Conservation (phyloP, 2,888 invertebrate species). For the Synergus itoensis region DNA sequence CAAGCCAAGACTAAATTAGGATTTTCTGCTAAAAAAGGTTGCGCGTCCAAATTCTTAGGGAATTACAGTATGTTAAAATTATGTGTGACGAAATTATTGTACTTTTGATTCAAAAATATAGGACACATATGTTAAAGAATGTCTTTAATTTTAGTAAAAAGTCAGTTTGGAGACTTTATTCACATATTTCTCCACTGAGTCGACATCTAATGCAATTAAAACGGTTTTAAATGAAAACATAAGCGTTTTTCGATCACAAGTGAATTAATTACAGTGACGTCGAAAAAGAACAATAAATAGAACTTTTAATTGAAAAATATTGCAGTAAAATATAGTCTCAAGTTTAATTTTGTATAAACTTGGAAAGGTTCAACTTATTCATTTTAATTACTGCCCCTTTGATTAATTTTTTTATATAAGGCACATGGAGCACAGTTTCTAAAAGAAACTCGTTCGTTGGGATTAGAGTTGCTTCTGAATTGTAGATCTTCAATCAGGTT, state of each 20-base stretch:
- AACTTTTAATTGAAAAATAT: not conserved
- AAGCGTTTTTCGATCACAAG: no score
- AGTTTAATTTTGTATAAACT: not conserved
- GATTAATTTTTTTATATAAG: not conserved
- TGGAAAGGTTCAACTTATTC: not conserved
- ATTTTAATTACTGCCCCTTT: not conserved
- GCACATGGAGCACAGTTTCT: not conserved
- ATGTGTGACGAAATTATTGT: constrained; percentile 24
- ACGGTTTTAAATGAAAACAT: not conserved
- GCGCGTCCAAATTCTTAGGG: constrained; percentile 17
- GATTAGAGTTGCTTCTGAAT: no score
- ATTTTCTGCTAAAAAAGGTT: constrained; percentile 70
- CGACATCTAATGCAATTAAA: not conserved
- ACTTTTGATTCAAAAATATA: constrained; percentile 32
- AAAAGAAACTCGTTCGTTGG: not conserved
- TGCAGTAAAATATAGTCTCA: not conserved
- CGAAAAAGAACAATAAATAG: not conserved
- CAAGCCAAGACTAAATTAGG: constrained; percentile 85
- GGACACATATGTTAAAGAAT: constrained; percentile 1
- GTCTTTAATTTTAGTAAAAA: not conserved
- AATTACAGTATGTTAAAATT: constrained; percentile 17
- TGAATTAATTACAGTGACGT: no score
- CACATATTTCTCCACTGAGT: not conserved
- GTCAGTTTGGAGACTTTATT: not conserved
- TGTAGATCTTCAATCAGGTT: no score